Conservation (phyloP, 2,888 invertebrate species). For the Ormyrus thymus region DNA sequence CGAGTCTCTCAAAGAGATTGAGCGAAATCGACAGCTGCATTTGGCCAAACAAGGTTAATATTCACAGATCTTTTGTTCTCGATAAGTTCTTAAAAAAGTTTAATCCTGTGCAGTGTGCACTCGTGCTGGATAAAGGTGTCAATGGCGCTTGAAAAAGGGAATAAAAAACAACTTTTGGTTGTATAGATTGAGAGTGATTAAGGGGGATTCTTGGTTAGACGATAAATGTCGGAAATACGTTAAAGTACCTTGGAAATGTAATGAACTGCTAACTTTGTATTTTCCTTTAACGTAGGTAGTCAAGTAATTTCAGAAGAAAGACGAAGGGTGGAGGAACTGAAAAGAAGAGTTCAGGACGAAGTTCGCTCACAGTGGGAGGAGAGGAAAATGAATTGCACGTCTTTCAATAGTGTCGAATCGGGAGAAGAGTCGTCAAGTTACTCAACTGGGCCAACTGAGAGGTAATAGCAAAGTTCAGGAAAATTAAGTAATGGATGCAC, state of each 20-base stretch:
- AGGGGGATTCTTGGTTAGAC: too few species aligned
- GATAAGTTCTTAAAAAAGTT: not conserved
- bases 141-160: too few species aligned
- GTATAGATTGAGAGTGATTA: too few species aligned
- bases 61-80: not conserved
- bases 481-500: not conserved
- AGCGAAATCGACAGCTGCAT: constrained; percentile 89
- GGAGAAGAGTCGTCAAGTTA: constrained; percentile 79
- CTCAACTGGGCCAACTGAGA: constrained; percentile 79
- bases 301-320: constrained; percentile 94
- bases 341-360: constrained; percentile 91
- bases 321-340: constrained; percentile 89
- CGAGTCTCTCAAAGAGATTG: constrained; percentile 92
- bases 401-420: constrained; percentile 80
- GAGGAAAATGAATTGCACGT: constrained; percentile 80
- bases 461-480: constrained; percentile 63
- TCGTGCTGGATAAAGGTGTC: too few species aligned
- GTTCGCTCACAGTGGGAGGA: constrained; percentile 92
- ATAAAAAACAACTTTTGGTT: too few species aligned
- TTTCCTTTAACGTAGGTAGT: constrained; percentile 79
- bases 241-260: not conserved
- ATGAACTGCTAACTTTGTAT: constrained; percentile 31
- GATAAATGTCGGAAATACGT: too few species aligned
- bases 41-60: constrained; percentile 90
- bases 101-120: too few species aligned